Evolutionary conservation across 2,113 vertebrate species (phyloP).

Genomic region (Chaenogobius annularis): DNA sequence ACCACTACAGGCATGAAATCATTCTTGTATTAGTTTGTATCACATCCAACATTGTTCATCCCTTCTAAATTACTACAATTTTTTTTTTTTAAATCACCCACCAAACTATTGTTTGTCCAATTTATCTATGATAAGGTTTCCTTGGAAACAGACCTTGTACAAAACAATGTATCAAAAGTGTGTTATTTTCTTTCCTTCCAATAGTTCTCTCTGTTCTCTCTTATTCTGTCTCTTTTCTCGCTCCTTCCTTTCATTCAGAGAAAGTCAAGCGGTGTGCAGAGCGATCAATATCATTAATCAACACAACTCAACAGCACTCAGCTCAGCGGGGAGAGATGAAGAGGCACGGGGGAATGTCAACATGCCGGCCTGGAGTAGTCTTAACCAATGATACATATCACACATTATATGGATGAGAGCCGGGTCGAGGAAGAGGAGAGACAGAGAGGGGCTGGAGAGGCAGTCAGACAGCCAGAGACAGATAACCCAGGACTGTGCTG

Average conservation of each 20-base stretch:
- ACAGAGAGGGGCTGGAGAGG: slow-evolving; percentile 59
- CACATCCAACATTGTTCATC: no score
- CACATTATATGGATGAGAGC: slow-evolving; percentile 76
- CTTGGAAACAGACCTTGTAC: slow-evolving; percentile 65
- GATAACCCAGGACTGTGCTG: slow-evolving; percentile 60
- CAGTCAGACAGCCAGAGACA: slow-evolving; percentile 64
- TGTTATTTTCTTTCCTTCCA: slow-evolving; percentile 58
- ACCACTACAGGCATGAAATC: neutral
- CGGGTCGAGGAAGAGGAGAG: slow-evolving; percentile 54
- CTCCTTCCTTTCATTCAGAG: slow-evolving; percentile 55
- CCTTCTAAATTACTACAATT: slow-evolving; percentile 15
- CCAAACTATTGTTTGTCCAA: slow-evolving; percentile 31
- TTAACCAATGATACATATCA: slow-evolving; percentile 79
- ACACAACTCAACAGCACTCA: slow-evolving; percentile 76
- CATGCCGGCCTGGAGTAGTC: slow-evolving; percentile 75
- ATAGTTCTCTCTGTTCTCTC: slow-evolving; percentile 44
- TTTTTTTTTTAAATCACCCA: slow-evolving; percentile 28
- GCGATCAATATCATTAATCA: slow-evolving; percentile 80
- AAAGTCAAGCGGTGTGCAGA: slow-evolving; percentile 73
- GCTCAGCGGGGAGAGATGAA: slow-evolving; percentile 76
- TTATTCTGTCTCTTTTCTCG: slow-evolving; percentile 34
- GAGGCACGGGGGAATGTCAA: slow-evolving; percentile 77
- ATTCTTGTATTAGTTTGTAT: no score
- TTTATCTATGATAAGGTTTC: slow-evolving; percentile 69
- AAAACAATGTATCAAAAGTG: slow-evolving; percentile 48